Evolutionary conservation across 2,888 invertebrate genomes (phyloP).

Genomic region (Drosophila meridiana): DNA sequence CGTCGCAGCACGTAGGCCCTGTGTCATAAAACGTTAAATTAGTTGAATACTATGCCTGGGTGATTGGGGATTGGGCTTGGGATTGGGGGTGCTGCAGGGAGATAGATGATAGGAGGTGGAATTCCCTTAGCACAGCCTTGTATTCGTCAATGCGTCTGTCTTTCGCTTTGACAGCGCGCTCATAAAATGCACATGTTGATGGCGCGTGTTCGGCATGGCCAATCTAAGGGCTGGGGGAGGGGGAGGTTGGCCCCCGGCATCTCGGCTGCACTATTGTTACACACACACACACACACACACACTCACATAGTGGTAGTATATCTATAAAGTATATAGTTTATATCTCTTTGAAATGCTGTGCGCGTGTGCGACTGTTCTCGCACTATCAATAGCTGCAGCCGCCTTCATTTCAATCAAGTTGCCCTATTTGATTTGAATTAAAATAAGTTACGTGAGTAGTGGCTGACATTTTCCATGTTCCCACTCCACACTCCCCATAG

Average conservation of each 20-base stretch:
- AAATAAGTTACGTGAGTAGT: slow-evolving; percentile 78
- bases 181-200: slow-evolving; percentile 81
- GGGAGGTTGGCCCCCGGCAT: background rate
- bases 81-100: background rate
- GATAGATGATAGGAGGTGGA: background rate
- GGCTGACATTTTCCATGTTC: slow-evolving; percentile 69
- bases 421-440: slow-evolving; percentile 74
- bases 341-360: slow-evolving; percentile 41
- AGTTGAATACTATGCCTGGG: slow-evolving; percentile 64
- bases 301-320: background rate
- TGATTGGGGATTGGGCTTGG: slow-evolving; percentile 20
- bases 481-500: background rate
- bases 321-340: slow-evolving; percentile 10
- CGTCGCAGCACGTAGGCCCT: slow-evolving; percentile 66
- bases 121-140: slow-evolving; percentile 66
- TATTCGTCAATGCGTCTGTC: slow-evolving; percentile 47
- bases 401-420: slow-evolving; percentile 67
- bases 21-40: slow-evolving; percentile 80
- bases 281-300: background rate
- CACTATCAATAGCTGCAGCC: slow-evolving; percentile 43
- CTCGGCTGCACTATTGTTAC: slow-evolving; percentile 44
- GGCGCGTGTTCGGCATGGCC: slow-evolving; percentile 73
- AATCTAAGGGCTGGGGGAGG: slow-evolving; percentile 20
- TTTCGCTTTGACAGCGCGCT: slow-evolving; percentile 53
- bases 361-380: slow-evolving; percentile 29